phyloP scores from a whole-genome alignment of 2,888 invertebrate species.

The Opisthograptis luteolata region DNA sequence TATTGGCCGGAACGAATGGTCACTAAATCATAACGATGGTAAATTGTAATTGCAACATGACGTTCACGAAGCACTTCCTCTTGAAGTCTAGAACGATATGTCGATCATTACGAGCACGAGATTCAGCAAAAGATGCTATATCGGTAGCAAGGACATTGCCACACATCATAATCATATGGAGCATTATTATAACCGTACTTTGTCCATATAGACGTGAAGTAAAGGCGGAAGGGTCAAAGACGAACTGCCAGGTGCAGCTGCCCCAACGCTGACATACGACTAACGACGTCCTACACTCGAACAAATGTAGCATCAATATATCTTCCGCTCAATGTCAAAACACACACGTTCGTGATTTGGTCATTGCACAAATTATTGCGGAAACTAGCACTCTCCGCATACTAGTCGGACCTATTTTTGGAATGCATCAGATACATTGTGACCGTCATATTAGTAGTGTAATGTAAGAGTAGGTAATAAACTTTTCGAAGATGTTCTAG shows the following conservation, averaged over 20 bases:
- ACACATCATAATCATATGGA: conserved; percentile 50
- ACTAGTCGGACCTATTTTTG: conserved; percentile 18
- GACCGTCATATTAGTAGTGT: conserved; percentile 15
- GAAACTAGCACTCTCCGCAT: conserved; percentile 23
- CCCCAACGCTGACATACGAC: conserved; percentile 45
- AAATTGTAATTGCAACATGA: conserved; percentile 16
- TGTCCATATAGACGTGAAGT: conserved; percentile 40
- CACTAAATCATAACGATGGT: conserved; percentile 25
- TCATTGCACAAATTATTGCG: conserved; percentile 34
- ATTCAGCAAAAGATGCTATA: conserved; percentile 32
- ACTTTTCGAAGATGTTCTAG: conserved; percentile 45
- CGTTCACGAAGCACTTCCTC: conserved; percentile 19
- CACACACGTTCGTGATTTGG: conserved; percentile 37
- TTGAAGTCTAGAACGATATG: conserved; percentile 6
- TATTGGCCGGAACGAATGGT: conserved; percentile 20
- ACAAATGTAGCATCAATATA: conserved; percentile 52
- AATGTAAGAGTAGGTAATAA: conserved; percentile 15
- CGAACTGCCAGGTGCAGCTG: conserved; percentile 47
- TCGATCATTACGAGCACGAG: conserved; percentile 17
- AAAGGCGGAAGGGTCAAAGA: conserved; percentile 45
- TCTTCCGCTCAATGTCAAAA: conserved; percentile 58
- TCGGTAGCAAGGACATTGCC: conserved; percentile 41
- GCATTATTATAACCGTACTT: conserved; percentile 25
- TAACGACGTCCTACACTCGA: conserved; percentile 42
- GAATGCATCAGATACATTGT: conserved; percentile 18